Evolutionary conservation across 2,113 vertebrate species (phyloP).

Genomic region (Pterocles orientalis): DNA sequence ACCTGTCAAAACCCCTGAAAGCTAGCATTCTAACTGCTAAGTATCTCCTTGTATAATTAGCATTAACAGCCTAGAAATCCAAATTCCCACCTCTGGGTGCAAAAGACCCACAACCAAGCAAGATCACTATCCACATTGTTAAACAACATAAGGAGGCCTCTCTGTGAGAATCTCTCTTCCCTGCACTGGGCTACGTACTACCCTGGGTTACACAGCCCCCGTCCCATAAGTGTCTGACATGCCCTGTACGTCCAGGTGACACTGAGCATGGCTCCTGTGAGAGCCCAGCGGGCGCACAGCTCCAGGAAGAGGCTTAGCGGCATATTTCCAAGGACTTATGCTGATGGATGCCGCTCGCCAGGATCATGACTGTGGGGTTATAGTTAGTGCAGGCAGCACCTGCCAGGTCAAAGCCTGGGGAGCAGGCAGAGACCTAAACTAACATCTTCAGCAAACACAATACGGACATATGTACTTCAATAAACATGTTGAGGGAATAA

Average conservation of each 20-base stretch:
- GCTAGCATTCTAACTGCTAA: not conserved
- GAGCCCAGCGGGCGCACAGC: not conserved
- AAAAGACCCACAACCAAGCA: not conserved
- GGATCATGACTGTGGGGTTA: accelerated
- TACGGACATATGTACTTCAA: not conserved
- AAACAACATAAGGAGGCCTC: not conserved
- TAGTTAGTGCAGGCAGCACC: not conserved
- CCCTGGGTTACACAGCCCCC: accelerated
- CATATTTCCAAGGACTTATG: not conserved
- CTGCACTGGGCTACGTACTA: accelerated
- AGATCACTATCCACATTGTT: not conserved
- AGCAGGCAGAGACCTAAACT: not conserved
- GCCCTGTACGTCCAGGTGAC: too few relatives aligned
- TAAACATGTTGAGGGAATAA: not conserved
- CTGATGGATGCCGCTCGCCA: not conserved
- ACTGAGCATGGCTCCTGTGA: not conserved
- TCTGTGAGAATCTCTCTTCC: not conserved
- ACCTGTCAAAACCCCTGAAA: not conserved
- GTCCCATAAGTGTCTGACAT: accelerated
- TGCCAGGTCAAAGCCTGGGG: not conserved
- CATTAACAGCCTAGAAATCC: not conserved
- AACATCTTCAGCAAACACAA: not conserved
- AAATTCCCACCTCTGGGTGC: not conserved
- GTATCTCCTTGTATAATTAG: not conserved
- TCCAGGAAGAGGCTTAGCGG: not conserved